Evolutionary conservation across 2,113 vertebrate genomes (phyloP).

Genomic region (Cyanocitta stelleri): DNA sequence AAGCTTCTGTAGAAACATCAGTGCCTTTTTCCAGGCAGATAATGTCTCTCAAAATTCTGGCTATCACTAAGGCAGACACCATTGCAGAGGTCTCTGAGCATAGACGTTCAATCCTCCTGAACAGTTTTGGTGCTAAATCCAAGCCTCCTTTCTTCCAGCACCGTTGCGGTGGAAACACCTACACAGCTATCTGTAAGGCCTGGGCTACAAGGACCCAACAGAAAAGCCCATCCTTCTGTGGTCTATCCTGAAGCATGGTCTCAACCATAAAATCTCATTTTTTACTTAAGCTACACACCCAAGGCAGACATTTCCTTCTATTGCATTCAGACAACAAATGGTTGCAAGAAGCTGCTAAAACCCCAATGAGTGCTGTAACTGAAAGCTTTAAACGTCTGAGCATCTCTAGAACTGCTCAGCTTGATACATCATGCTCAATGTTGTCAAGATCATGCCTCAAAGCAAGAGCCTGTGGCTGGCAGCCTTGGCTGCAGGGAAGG

Average conservation of each 20-base stretch:
- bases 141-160: not conserved
- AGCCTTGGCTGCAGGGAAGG: not conserved
- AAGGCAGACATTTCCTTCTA: not conserved
- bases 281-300: not conserved
- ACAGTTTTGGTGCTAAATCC: not conserved
- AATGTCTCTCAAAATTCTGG: not conserved
- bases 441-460: rapidly evolving
- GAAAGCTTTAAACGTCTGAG: not conserved
- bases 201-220: not conserved
- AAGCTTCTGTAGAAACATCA: not conserved
- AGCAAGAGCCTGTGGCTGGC: not conserved
- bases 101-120: not conserved
- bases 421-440: not conserved
- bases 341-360: not conserved
- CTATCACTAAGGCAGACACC: not conserved
- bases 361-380: not conserved
- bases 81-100: not conserved
- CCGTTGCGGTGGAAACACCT: not conserved
- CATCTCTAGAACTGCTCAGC: not conserved
- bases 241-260: not conserved
- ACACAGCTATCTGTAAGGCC: not conserved
- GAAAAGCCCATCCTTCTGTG: not conserved
- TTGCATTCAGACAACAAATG: not conserved
- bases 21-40: not conserved
- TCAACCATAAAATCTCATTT: not conserved